These are phyloP conservation scores for Eledone cirrhosa DNA, from an alignment of 2,888 invertebrate species.

Conservation along the genomic window DNA sequence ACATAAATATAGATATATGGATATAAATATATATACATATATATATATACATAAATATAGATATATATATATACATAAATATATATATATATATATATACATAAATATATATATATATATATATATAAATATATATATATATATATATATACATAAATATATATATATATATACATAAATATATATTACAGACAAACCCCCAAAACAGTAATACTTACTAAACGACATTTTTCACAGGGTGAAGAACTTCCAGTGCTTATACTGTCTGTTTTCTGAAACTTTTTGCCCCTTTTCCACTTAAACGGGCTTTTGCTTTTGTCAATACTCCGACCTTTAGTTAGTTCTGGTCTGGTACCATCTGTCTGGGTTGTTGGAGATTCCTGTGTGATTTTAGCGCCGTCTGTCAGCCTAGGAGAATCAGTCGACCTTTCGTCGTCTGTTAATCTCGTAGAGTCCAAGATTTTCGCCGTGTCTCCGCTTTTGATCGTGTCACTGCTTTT, in stretches of 20 bases:
- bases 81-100: too few species aligned
- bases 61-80: too few species aligned
- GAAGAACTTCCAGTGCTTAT: background rate
- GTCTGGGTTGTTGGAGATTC: background rate
- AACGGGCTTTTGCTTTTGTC: conserved; percentile 14
- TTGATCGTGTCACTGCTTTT: conserved; percentile 12
- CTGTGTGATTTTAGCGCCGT: background rate
- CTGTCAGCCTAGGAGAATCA: conserved; percentile 1
- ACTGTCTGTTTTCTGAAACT: background rate
- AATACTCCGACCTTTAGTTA: background rate
- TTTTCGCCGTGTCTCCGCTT: conserved; percentile 13
- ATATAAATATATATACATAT: too few species aligned
- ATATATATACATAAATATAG: too few species aligned
- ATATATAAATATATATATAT: background rate
- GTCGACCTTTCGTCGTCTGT: background rate
- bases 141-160: background rate
- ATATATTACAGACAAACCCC: background rate
- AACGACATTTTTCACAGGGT: conserved; percentile 19
- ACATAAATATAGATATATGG: too few species aligned
- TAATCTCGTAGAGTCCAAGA: background rate
- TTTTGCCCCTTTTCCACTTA: conserved; percentile 21
- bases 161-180: background rate
- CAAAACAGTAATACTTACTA: background rate
- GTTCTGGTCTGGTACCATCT: background rate
- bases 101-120: background rate